These are phyloP conservation scores for Falcunculus frontatus DNA, from an alignment of 2,113 vertebrate genomes.

Conservation along the genomic window DNA sequence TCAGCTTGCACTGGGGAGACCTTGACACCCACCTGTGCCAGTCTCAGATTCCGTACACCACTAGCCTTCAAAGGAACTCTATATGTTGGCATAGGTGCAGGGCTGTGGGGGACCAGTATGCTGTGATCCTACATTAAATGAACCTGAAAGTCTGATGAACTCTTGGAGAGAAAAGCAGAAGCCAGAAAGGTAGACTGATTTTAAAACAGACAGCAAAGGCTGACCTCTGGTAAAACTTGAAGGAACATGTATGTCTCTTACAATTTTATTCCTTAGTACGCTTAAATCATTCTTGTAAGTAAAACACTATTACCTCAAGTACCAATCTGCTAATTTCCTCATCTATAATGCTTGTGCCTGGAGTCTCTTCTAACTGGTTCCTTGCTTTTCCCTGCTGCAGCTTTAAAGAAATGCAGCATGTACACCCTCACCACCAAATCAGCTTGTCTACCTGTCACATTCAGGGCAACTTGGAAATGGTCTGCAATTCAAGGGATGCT, in stretches of 20 bases:
- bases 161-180: not conserved
- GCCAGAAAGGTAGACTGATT: not conserved
- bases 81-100: not conserved
- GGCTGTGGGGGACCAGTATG: not conserved
- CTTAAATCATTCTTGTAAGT: not conserved
- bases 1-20: not conserved
- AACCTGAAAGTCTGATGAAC: not conserved
- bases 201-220: not conserved
- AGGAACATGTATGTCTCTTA: rapidly evolving
- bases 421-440: not conserved
- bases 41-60: not conserved
- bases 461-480: not conserved
- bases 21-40: not conserved
- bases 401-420: not conserved
- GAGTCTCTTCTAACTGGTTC: not conserved
- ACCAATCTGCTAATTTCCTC: not conserved
- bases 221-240: not conserved
- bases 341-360: not conserved
- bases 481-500: not conserved
- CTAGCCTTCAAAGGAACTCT: not conserved
- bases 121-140: not conserved
- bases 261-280: not conserved
- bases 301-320: not conserved
- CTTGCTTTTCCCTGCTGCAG: not conserved
- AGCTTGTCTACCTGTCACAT: not conserved